Evolutionary conservation across 1,140 invertebrate genomes (phyloP).

Genomic region (Brachionus rotundiformis): DNA sequence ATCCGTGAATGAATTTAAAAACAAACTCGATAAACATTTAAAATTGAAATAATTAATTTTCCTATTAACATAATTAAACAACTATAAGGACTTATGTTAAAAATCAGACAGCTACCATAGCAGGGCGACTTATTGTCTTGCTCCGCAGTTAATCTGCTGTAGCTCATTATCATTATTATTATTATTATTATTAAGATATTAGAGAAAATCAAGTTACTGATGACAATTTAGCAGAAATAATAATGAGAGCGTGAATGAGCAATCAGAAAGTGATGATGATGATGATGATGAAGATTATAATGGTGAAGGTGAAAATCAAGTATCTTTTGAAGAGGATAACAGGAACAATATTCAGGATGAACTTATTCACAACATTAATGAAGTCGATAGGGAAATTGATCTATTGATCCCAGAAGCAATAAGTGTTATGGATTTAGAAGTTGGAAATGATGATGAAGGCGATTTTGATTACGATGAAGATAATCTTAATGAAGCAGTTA

Average conservation of each 20-base stretch:
- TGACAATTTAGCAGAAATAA: background rate
- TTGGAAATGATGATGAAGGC: background rate
- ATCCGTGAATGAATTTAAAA: no score
- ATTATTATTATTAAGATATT: no score
- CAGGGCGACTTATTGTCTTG: no score
- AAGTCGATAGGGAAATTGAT: constrained; percentile 1
- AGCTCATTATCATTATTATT: no score
- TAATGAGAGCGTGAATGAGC: background rate
- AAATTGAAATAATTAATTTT: no score
- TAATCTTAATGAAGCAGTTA: constrained; percentile 8
- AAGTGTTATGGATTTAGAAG: constrained; percentile 13
- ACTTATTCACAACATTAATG: background rate
- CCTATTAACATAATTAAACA: no score
- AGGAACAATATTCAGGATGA: background rate
- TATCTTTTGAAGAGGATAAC: background rate
- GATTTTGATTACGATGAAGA: background rate
- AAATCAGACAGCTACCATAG: no score
- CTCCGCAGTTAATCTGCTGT: no score
- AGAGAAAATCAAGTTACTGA: background rate
- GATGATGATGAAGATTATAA: background rate
- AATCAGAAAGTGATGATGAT: background rate
- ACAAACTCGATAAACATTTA: no score
- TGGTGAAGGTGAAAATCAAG: background rate
- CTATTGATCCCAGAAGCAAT: background rate
- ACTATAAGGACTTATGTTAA: no score